Evolutionary conservation across 2,113 vertebrate genomes (phyloP), one percentile per base, ranked within the genome.

Genomic region (Chlorodrepanis virens): DNA sequence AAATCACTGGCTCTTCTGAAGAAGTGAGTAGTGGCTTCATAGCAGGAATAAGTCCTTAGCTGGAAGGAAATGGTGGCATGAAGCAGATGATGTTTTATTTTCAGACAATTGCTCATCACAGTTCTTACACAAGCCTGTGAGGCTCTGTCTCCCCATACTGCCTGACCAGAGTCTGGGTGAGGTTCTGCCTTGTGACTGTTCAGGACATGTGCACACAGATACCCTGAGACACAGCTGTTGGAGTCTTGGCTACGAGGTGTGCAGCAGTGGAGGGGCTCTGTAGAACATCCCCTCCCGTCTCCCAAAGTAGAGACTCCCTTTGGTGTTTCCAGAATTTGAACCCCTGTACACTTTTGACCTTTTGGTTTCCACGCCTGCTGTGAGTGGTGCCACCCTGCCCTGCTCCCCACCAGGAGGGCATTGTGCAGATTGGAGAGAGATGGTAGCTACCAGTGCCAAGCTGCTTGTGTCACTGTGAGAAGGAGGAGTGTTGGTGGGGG

Each of bases 11-110:
- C 22, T 77, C 29, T 53, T 77, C 54, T 56, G 54, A 81, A 54
- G n/a, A 69, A 64, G 33, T 3, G 1, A 77, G 59, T 14, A 72
- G 35, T 7, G 1, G 16, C 72, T 84, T 90, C 0, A 0, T 29
- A 63, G 61, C 1, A 2, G 42, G n/a, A 83, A 9, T 45, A 52
- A 47, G 12, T 60, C 42, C 5, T 35, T 57, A 44, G 21, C 47
- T 40, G 44, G 31, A 59, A 74, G 33, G 69, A 74, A 50, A 28
- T 3, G 12, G 35, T 69, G 44, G 11, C 69, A 52, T n/a, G 35
- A 78, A 85, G 29, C 29, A 74, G 44, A 53, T 50, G 22, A 60
- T 64, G 35, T 24, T 68, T 3, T 37, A 72, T 37, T 29, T 77
- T 64, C 25, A 59, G 64, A 33, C 9, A 40, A 1, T 8, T 29